Evolutionary conservation across 1,140 invertebrate species (phyloP).

Genomic region (Procambarus clarkii): DNA sequence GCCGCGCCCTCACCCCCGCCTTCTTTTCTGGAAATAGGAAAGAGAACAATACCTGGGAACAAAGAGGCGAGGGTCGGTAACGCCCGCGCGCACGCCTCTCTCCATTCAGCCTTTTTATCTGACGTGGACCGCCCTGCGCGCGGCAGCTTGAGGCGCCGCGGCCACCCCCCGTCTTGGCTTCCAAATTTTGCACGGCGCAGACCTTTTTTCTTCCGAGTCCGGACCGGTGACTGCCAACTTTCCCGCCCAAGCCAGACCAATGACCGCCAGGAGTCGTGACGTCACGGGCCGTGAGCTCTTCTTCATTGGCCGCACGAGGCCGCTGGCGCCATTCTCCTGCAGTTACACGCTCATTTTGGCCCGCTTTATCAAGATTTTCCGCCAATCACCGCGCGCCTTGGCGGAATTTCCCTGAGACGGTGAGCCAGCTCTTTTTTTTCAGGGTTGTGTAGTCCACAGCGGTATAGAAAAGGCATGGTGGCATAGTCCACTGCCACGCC

Average conservation of each 20-base stretch:
- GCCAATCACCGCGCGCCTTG: slow-evolving; percentile 51
- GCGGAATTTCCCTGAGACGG: slow-evolving; percentile 35
- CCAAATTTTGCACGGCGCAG: slow-evolving; percentile 5
- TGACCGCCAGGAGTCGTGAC: slow-evolving; percentile 38
- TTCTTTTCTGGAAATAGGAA: slow-evolving; percentile 66
- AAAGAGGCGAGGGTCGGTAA: slow-evolving; percentile 32
- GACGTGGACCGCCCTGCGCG: slow-evolving; percentile 19
- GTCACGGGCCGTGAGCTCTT: slow-evolving; percentile 25
- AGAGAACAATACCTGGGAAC: slow-evolving; percentile 53
- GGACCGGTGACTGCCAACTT: slow-evolving; percentile 42
- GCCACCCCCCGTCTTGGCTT: slow-evolving; percentile 7
- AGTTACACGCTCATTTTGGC: slow-evolving; percentile 64
- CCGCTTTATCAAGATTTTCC: slow-evolving; percentile 63
- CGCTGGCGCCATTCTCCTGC: slow-evolving; percentile 49
- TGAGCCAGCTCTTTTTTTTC: slow-evolving; percentile 31
- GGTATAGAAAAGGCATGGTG: background rate
- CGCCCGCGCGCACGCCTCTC: slow-evolving; percentile 50
- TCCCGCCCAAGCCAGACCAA: slow-evolving; percentile 31
- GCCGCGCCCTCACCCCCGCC: slow-evolving; percentile 20
- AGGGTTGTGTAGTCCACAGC: background rate
- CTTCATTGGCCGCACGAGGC: slow-evolving; percentile 53
- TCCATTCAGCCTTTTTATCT: slow-evolving; percentile 46
- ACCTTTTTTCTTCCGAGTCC: slow-evolving; percentile 19
- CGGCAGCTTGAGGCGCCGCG: background rate
- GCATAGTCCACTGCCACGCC: background rate